Percentiles rank a stretch among this genome's conserved stretches.
Conservation (phyloP, 2,888 invertebrate species). For the Drepanosiphum platanoidis region DNA sequence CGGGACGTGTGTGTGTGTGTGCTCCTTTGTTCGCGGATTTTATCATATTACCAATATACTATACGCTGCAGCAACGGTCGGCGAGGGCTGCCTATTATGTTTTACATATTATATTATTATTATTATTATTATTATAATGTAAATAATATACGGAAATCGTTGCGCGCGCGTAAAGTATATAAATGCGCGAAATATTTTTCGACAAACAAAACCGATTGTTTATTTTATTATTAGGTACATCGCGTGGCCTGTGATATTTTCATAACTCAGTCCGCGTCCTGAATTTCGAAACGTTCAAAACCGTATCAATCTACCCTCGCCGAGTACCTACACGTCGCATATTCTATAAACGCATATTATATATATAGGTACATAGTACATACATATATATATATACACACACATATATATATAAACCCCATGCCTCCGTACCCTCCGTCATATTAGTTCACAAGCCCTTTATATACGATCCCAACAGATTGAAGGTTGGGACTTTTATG, state of each 20-base stretch:
- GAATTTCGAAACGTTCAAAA: conserved; percentile 34
- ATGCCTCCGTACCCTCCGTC: neutral
- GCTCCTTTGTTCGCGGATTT: conserved; percentile 11
- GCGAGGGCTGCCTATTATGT: too few species aligned
- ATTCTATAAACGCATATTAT: neutral
- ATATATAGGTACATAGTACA: neutral
- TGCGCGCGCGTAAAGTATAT: neutral
- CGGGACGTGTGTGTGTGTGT: neutral
- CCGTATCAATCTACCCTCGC: conserved; percentile 1
- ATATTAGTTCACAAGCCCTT: conserved; percentile 51
- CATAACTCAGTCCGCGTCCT: neutral
- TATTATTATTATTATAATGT: too few species aligned
- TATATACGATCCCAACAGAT: conserved; percentile 47
- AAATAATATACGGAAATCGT: neutral
- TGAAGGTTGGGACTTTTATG: conserved; percentile 45
- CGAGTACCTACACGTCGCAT: neutral
- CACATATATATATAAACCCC: conserved; percentile 20
- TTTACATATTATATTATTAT: neutral
- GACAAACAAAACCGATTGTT: neutral
- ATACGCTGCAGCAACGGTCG: neutral
- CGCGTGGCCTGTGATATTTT: neutral
- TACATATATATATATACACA: too few species aligned
- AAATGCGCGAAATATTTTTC: neutral
- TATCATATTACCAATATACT: neutral
- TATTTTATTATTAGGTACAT: neutral